phyloP scores from a whole-genome alignment of 2,797 vertebrate species.

The Neomorphus geoffroyi region DNA sequence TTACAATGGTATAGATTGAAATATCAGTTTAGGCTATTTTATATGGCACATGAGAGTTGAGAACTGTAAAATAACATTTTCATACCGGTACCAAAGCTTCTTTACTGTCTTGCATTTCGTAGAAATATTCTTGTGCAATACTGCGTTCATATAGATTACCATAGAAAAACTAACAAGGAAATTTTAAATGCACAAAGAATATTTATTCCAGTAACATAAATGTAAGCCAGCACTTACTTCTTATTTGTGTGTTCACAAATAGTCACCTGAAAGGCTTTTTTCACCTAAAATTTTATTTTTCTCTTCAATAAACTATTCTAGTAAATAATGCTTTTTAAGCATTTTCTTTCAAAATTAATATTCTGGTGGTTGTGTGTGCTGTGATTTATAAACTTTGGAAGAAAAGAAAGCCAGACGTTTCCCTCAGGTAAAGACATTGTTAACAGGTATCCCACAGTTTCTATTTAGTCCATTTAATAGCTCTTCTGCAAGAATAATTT shows the following conservation, averaged over 20 bases:
- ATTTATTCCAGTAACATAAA: not conserved
- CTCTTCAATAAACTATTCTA: not conserved
- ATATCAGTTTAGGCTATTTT: too few relatives aligned
- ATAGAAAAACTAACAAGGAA: not conserved
- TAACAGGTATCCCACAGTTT: slow-evolving; percentile 45
- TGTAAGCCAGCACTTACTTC: not conserved
- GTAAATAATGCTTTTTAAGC: not conserved
- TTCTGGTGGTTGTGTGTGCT: not conserved
- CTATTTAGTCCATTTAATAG: slow-evolving; percentile 45
- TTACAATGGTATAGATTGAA: too few relatives aligned
- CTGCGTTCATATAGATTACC: not conserved
- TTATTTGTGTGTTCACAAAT: not conserved
- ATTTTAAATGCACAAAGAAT: not conserved
- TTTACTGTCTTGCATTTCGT: not conserved
- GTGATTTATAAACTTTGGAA: not conserved
- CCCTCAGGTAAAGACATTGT: slow-evolving; percentile 22
- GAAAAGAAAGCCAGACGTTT: not conserved
- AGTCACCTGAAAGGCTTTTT: not conserved
- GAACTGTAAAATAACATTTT: too few relatives aligned
- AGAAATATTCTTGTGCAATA: not conserved
- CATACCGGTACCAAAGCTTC: not conserved
- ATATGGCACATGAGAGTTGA: too few relatives aligned
- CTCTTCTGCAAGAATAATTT: slow-evolving; percentile 49
- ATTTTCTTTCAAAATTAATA: not conserved
- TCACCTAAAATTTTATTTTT: not conserved